These are phyloP conservation scores for Aphaenogaster rudis DNA, from an alignment of 1,140 invertebrate genomes.

Conservation along the genomic window DNA sequence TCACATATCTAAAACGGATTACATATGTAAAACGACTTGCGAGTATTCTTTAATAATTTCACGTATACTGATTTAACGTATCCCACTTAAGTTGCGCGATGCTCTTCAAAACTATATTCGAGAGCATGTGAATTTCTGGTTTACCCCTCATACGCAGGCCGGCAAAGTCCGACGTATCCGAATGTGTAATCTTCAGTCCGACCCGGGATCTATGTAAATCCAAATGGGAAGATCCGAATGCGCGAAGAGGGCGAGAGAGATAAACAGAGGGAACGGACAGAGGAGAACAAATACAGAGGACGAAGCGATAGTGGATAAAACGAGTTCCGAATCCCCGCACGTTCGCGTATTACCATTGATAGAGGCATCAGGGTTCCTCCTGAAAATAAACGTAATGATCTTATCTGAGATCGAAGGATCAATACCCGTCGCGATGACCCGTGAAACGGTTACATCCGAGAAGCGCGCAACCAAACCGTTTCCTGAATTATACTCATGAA, in stretches of 20 bases:
- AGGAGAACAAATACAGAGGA: background rate
- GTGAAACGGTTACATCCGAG: conserved; percentile 53
- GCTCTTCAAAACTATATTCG: conserved; percentile 4
- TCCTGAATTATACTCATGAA: conserved; percentile 66
- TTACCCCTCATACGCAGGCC: background rate
- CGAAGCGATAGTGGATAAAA: conserved; percentile 56
- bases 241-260: conserved; percentile 18
- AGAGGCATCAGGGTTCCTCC: conserved; percentile 51
- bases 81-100: background rate
- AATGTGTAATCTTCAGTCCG: conserved; percentile 72
- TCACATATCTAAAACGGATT: background rate
- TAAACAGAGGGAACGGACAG: conserved; percentile 37
- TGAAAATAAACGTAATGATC: conserved; percentile 76
- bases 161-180: conserved; percentile 39
- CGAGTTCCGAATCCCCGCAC: conserved; percentile 73
- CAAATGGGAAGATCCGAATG: conserved; percentile 36
- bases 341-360: conserved; percentile 76
- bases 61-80: background rate
- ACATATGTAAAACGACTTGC: background rate
- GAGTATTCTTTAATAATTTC: conserved; percentile 1
- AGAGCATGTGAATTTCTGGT: conserved; percentile 44
- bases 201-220: conserved; percentile 72
- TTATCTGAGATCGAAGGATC: conserved; percentile 72
- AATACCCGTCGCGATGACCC: conserved; percentile 67
- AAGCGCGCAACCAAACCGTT: conserved; percentile 28